Evolutionary conservation across 1,140 invertebrate species (phyloP), one percentile per base, ranked within the genome.

Genomic region (Pinna nobilis): DNA sequence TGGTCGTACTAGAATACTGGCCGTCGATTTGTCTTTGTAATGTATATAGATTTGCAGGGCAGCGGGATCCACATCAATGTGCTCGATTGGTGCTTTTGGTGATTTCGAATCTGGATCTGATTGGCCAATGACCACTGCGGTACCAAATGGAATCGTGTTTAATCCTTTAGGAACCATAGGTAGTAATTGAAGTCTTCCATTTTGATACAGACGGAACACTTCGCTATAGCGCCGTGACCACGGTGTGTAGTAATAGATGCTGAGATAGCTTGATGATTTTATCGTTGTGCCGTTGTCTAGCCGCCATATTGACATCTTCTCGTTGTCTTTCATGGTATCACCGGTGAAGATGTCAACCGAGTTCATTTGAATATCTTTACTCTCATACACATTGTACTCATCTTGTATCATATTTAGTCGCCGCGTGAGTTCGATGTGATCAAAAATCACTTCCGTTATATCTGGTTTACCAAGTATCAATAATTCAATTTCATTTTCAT

Each of bases 121-220:
- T 20, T 64, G 74, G 18, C 80, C 80, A 11, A 80, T 53, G 9
- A 82, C 39, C 23, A 82, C 49, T 18, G 73, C 74, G 1, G 80
- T 67, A 15, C 78, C 80, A 65, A 74, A 82, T 5, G 80, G 80
- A 2, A 78, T 64, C 13, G 55, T 68, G 20, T 37, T 35, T 0
- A 80, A 66, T 35, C 75, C 80, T 33, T 76, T 70, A 11, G 73
- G 65, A 20, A 71, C 44, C 13, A 67, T 30, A 0, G 80, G 78
- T 25, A 76, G 50, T 0, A 76, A 28, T 23, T 68, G 35, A 20
- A 78, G 30, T 15, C 64, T 69, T 2, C 78, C 80, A 9, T 68
- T 53, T 20, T 72, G 61, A 30, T 80, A 73, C 18, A 82, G 44
- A 18, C 66, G 70, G 23, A 80, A 74, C 35, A 82, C 55, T 57